Evolutionary conservation across 1,140 invertebrate genomes (phyloP).

Genomic region (Zaprionus camerounensis): DNA sequence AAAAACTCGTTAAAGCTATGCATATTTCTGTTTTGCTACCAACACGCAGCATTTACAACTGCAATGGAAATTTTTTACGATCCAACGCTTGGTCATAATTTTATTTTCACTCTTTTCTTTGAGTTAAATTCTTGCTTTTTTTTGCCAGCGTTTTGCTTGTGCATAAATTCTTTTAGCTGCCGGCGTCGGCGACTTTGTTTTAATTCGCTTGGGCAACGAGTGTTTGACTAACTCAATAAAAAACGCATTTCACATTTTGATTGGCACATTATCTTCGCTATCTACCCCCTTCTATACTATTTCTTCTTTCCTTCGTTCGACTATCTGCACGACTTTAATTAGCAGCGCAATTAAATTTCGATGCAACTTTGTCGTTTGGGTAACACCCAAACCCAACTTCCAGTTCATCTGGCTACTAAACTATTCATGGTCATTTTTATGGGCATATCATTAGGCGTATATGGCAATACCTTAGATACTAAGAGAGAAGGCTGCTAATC

Average conservation of each 20-base stretch:
- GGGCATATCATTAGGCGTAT: slow-evolving; percentile 25
- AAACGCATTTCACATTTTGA: slow-evolving; percentile 75
- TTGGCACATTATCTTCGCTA: slow-evolving; percentile 54
- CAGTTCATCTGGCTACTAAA: not conserved
- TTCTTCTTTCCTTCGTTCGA: slow-evolving; percentile 7
- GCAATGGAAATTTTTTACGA: slow-evolving; percentile 71
- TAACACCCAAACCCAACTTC: slow-evolving; percentile 26
- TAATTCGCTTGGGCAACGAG: slow-evolving; percentile 62
- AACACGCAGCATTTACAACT: slow-evolving; percentile 69
- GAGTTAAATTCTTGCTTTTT: not conserved
- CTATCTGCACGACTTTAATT: slow-evolving; percentile 39
- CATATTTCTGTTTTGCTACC: slow-evolving; percentile 42
- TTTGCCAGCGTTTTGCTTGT: slow-evolving; percentile 21
- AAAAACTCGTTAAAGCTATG: slow-evolving; percentile 62
- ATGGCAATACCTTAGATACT: not conserved
- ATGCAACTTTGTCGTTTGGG: slow-evolving; percentile 38
- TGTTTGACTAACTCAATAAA: slow-evolving; percentile 70
- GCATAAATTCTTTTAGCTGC: slow-evolving; percentile 37
- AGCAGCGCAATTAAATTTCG: slow-evolving; percentile 38
- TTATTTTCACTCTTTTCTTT: slow-evolving; percentile 15
- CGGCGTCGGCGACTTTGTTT: slow-evolving; percentile 62
- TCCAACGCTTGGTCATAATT: slow-evolving; percentile 56
- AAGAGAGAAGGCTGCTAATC: not conserved
- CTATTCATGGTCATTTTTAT: slow-evolving; percentile 21
- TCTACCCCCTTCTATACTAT: slow-evolving; percentile 13